Percentiles rank a stretch among this genome's conserved stretches.
These are phyloP conservation scores for Dorcus hopei DNA, from an alignment of 2,888 invertebrate species.

Conservation along the genomic window DNA sequence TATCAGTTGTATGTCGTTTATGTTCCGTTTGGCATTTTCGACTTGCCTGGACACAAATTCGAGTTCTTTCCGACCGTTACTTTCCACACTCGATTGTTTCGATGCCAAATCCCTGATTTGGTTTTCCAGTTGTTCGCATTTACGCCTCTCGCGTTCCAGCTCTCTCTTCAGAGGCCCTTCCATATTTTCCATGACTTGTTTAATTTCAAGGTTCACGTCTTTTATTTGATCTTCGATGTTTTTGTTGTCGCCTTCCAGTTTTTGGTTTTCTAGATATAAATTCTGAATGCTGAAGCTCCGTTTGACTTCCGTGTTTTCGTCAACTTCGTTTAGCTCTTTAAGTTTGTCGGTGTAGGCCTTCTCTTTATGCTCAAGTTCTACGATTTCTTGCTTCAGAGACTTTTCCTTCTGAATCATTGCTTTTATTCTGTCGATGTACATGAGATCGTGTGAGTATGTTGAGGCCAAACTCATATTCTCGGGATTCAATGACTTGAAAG, in stretches of 20 bases:
- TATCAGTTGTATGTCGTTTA: conserved; percentile 35
- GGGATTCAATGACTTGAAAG: too few species aligned
- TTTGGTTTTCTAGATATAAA: background rate
- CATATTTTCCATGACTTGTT: conserved; percentile 40
- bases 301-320: background rate
- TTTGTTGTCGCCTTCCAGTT: background rate
- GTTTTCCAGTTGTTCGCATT: conserved; percentile 35
- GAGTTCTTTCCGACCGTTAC: conserved; percentile 32
- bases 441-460: conserved; percentile 36
- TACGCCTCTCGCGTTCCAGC: conserved; percentile 31
- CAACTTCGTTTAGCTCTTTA: conserved; percentile 62
- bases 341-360: conserved; percentile 67
- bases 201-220: conserved; percentile 41
- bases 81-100: conserved; percentile 13
- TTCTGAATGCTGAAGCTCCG: background rate
- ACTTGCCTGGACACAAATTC: conserved; percentile 38
- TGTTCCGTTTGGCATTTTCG: conserved; percentile 35
- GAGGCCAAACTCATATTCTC: background rate
- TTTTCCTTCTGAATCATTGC: conserved; percentile 56
- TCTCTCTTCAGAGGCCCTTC: conserved; percentile 38
- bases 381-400: conserved; percentile 59
- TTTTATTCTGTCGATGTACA: conserved; percentile 51
- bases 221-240: conserved; percentile 30
- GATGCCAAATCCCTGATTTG: conserved; percentile 32
- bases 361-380: conserved; percentile 63